Base-by-base conservation (phyloP, 2,113 vertebrate species). In the Corythornis vintsioides region DNA sequence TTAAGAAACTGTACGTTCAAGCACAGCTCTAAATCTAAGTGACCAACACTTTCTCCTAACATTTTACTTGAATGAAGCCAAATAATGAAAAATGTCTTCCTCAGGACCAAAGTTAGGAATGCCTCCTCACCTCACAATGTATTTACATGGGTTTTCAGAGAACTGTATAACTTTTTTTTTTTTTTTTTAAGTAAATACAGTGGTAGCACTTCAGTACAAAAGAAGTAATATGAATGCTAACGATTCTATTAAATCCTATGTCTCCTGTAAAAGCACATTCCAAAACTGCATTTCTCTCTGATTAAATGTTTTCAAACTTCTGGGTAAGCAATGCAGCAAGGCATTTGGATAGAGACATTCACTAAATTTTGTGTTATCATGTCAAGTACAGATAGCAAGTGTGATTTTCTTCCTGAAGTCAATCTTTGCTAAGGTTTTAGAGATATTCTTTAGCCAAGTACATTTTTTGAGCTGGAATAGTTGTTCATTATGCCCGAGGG, bases 341-440 rank as follows among this genome's bases (percentile, higher is more conserved):
- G 11, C 77, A 87, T 83, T 80, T 66, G 43, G 71, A 85, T 65
- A 83, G 56, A 89, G 29, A 92, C 55, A 63, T 91, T 93, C 75
- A 87, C 82, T 86, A 28, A 33, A 88, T 57, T 89, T 89, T 53
- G 65, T 13, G 20, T 81, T 90, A 40, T 53, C 64, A 21, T 88
- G 93, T 83, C 90, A 93, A 61, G 69, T 53, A 83, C 61, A 74
- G 82, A 92, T 53, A 91, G 78, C 69, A 87, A 92, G 60, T 80
- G 40, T 83, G 93, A 95, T 93, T 94, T 93, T 45, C 60, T 45
- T 93, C 72, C 79, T 81, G 91, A 94, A 96, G 88, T 86, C 93
- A 96, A 83, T 77, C 71, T 93, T 83, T 11, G 15, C 79, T 74
- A 64, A 80, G 33, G 70, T 90, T 94, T 95, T 59, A 88, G 78